Base-by-base conservation (phyloP, 53 echinoderm and acorn worm species). In the Stichopus horrens region DNA sequence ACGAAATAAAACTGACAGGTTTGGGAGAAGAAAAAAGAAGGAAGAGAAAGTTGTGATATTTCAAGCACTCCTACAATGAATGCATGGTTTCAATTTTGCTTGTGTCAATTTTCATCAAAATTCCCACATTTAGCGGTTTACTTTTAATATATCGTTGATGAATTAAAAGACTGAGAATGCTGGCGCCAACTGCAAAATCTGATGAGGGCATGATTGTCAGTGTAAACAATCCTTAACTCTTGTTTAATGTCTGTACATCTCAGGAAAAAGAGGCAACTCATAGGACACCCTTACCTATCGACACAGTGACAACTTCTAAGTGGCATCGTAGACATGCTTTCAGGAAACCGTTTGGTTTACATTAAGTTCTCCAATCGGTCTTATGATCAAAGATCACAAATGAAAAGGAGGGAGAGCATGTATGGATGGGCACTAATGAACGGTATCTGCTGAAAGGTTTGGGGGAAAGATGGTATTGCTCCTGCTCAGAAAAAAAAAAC, bases 101-200 rank as follows among this genome's bases (percentile, higher is more conserved):
- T 56, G 20, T 57, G 81, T 81, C 81, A 58, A 81, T 81, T 81
- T 81, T 81, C 57, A 81, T 81, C 21, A 81, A 81, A 81, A 81
- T 81, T 18, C 57, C 7, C 81, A 81, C 81, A 81, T 58, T 81
- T 58, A 81, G 81, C 57, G 9, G 81, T 81, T 71, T 81, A 56
- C 81, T 56, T 81, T 52, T 20, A 81, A 81, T 81, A 57, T 56
- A 57, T 57, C 23, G 19, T 7, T 53, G 81, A 57, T 81, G 81
- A 81, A 37, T 81, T 81, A 81, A 81, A 81, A 81, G 81, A 57
- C 58, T 37, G 11, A 58, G 81, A 56, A 21, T 8, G 22, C 57
- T 19, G 81, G 81, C 81, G 81, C 81, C 81, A 7, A n/a, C 21
- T 13, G 6, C 58, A 56, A 81, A 21, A 81, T 58, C 57, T 9